Conservation (phyloP, 53 echinoderm and acorn worm genomes). For the Glandiceps talaboti region DNA sequence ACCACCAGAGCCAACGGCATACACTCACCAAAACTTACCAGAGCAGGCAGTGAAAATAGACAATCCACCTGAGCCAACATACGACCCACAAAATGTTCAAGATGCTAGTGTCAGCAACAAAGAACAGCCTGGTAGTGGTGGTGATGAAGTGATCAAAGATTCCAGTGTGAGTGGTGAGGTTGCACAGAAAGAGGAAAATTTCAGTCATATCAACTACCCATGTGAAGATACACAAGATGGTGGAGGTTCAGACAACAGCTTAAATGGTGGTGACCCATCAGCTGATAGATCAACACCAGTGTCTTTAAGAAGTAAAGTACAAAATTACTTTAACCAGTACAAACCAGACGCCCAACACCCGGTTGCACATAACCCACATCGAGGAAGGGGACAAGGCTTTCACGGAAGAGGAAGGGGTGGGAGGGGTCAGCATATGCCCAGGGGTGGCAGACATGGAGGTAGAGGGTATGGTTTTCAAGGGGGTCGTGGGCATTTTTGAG, state of each 20-base stretch:
- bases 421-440: constrained; percentile 5
- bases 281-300: not conserved
- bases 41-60: no score
- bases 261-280: not conserved
- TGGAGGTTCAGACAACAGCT: not conserved
- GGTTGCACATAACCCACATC: not conserved
- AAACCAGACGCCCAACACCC: not conserved
- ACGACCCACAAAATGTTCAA: not conserved
- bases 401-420: constrained; percentile 7
- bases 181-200: not conserved
- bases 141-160: not conserved
- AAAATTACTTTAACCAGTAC: constrained; percentile 5
- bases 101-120: not conserved
- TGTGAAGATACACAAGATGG: not conserved
- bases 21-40: not conserved
- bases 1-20: not conserved
- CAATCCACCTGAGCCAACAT: not conserved
- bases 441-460: constrained; percentile 3
- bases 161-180: not conserved
- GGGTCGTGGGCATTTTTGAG: not conserved
- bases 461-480: constrained; percentile 4
- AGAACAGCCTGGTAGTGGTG: not conserved
- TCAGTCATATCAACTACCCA: not conserved
- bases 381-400: constrained; percentile 7
- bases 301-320: not conserved